Conservation (phyloP, 2,113 vertebrate species). For the Heterotilapia buettikoferi region DNA sequence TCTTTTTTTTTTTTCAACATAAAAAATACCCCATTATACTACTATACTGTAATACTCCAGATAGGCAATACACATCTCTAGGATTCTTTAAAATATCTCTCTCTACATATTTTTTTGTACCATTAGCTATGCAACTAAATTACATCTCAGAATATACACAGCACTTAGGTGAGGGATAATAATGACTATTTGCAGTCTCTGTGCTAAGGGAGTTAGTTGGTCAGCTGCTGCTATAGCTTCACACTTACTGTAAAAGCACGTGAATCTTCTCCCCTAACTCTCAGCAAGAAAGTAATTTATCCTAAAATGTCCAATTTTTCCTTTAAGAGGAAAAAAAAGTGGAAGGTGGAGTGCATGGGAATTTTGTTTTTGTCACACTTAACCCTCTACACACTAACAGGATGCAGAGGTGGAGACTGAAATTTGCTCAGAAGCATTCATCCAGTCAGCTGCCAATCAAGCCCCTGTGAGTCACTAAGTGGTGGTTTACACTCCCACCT, state of each 20-base stretch:
- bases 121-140: neutral
- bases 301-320: constrained; percentile 2
- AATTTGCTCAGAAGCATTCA: neutral
- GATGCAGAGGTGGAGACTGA: constrained; percentile 20
- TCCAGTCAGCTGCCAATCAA: constrained; percentile 1
- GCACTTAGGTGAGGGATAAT: neutral
- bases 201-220: neutral
- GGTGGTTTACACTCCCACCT: neutral
- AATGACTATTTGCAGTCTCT: neutral
- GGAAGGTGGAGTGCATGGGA: neutral
- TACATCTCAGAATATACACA: neutral
- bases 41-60: neutral
- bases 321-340: neutral
- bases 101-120: neutral
- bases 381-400: neutral
- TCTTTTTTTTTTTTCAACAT: neutral
- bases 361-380: neutral
- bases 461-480: constrained; percentile 18
- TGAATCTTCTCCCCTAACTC: neutral
- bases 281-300: neutral
- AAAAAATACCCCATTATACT: neutral
- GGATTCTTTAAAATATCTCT: neutral
- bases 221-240: neutral
- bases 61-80: neutral
- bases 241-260: neutral